Evolutionary conservation across 2,888 invertebrate species (phyloP).

Genomic region (Tuberolachnus salignus): DNA sequence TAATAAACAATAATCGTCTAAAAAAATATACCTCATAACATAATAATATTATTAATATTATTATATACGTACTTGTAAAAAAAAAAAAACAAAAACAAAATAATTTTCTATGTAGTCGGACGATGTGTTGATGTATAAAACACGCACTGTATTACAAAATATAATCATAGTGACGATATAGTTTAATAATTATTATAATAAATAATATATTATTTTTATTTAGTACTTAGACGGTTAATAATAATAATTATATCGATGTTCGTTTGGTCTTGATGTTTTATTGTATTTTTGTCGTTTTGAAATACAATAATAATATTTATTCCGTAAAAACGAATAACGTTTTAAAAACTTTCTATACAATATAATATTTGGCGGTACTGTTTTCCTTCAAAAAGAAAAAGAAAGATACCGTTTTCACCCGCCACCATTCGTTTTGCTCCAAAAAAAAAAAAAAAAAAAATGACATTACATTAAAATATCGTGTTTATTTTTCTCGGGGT

Average conservation of each 20-base stretch:
- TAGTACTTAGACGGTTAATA: neutral
- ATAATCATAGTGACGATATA: too few species aligned
- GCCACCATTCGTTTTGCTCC: too few species aligned
- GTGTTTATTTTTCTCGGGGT: too few species aligned
- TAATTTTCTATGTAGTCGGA: slow-evolving; percentile 33
- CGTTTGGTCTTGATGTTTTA: slow-evolving; percentile 45
- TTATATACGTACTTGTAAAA: too few species aligned
- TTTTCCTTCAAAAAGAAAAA: too few species aligned
- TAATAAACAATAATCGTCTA: too few species aligned
- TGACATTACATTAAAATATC: too few species aligned
- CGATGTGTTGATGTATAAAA: neutral
- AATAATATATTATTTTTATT: neutral
- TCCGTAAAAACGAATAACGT: neutral
- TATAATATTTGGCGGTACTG: neutral
- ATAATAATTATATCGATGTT: slow-evolving; percentile 20
- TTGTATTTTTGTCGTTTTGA: neutral
- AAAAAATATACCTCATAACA: too few species aligned
- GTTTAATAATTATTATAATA: neutral
- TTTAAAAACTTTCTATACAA: neutral
- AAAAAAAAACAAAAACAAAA: neutral
- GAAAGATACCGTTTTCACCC: too few species aligned
- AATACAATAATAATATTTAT: slow-evolving; percentile 14
- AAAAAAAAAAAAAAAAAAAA: too few species aligned
- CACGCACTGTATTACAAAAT: too few species aligned
- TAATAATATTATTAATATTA: too few species aligned